phyloP scores from a whole-genome alignment of 2,888 invertebrate species.

The Melikaiella ostensackeni region DNA sequence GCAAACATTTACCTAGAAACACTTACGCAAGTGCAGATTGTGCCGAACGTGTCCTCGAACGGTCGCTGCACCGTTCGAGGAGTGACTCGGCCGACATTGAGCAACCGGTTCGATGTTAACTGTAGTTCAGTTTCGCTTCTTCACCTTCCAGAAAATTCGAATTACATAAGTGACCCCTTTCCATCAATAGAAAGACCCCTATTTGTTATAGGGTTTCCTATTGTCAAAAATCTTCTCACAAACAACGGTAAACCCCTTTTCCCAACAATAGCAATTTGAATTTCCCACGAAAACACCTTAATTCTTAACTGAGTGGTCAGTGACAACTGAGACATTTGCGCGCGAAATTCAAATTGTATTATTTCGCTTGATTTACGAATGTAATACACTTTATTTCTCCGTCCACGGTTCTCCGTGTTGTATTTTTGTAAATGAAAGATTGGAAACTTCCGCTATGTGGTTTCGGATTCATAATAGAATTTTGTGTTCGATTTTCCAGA shows the following conservation, averaged over 20 bases:
- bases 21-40: conserved; percentile 61
- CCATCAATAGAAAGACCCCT: no score
- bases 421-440: background rate
- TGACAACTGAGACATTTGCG: no score
- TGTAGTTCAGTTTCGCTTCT: conserved; percentile 60
- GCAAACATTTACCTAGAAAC: conserved; percentile 41
- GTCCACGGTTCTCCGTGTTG: background rate
- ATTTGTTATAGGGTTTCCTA: no score
- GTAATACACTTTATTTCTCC: no score
- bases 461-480: background rate
- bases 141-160: conserved; percentile 65
- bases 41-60: conserved; percentile 75
- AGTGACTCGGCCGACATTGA: conserved; percentile 68
- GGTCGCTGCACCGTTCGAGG: conserved; percentile 73
- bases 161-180: conserved; percentile 2
- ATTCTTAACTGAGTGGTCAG: no score
- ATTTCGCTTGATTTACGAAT: no score
- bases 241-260: no score
- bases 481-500: background rate
- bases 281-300: no score
- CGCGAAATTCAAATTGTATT: no score
- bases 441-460: background rate
- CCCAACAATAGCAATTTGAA: no score
- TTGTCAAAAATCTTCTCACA: no score
- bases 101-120: conserved; percentile 68